Base-by-base conservation (phyloP, 1,140 invertebrate genomes). In the Laodelphax striatellus region DNA sequence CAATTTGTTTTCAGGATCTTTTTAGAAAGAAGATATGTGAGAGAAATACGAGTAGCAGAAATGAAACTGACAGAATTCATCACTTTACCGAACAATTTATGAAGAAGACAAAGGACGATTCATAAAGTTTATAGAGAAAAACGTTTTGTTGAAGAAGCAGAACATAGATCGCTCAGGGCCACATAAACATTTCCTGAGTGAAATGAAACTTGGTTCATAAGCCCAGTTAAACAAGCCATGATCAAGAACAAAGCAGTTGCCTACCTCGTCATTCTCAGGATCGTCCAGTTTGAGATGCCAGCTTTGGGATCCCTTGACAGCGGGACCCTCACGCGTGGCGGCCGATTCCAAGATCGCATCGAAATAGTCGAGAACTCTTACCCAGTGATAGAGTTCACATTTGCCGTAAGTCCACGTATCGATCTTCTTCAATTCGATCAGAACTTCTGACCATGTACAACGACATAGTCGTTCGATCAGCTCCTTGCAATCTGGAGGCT, bases 361-460 rank as follows among this genome's bases (percentile, higher is more conserved):
- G 76, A 88, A 91, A 17, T 85, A 79, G 75, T 93, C 90, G 34
- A 94, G 74, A 5, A 92, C 84, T 77, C 92, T 88, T 56, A 89
- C 88, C 90, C 90, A 94, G 72, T 94, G 90, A 69, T 88, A 90
- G 11, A 94, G 75, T 75, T 94, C 91, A 75, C 90, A 93, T 80
- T 94, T 94, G 58, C 90, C 90, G 74, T 85, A 92, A 34, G 87
- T 90, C 90, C 91, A 94, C 31, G 86, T 82, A 67, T 88, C 87
- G 63, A 92, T 83, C 61, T 82, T 81, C 63, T 82, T 82, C 22
- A 94, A 70, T 70, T 89, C 87, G 57, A 80, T 77, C 1, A 88
- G 72, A 34, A 93, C 73, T 70, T 90, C 86, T 61, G 81, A 75
- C 63, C 84, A 78, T 44, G 80, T 81, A 69, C 87, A 88, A 62